Base-by-base conservation (phyloP, 1,140 invertebrate species). In the Mesaphorura yosii region DNA sequence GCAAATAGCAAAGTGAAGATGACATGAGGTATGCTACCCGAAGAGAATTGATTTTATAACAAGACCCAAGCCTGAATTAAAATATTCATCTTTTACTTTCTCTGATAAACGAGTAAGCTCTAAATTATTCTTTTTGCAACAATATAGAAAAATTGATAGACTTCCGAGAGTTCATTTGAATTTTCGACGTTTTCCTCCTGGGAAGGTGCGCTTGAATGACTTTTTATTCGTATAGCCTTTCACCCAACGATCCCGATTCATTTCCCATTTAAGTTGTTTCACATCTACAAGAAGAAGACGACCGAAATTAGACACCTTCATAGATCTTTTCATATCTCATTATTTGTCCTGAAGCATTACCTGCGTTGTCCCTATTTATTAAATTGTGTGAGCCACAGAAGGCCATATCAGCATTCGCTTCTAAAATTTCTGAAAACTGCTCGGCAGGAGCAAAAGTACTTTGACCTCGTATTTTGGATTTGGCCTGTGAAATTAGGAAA, bases 381-480 rank as follows among this genome's bases (percentile, higher is more conserved):
- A 65, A 52, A 14, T 57, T 59, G 23, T 63, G 53, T 5, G 62
- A 34, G 14, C 55, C 52, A 23, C 37, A 34, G 17, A 55, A 34
- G 3, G 26, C 44, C 7, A 46, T 19, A 23, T 64, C 56, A 22
- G 55, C 51, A 55, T 61, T 61, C 22, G 46, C 46, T 38, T 64
- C 59, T 14, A 64, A 41, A 44, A 64, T 51, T 38, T 64, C 50
- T 17, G 62, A 37, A 42, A 64, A 64, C 34, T 64, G 26, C 28
- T 65, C 63, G 5, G 66, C 65, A 31, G 67, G 68, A 22, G 64
- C 55, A 57, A 63, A 64, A 53, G 58, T 63, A n/a, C n/a, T n/a
- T n/a, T n/a, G 6, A 45, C 42, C 23, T 45, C 34, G 14, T 26
- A 40, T 19, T 45, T 49, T 15, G n/a, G 31, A 34, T 51, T 51